Conservation (phyloP, 1,140 invertebrate genomes). For the Pissodes strobi region DNA sequence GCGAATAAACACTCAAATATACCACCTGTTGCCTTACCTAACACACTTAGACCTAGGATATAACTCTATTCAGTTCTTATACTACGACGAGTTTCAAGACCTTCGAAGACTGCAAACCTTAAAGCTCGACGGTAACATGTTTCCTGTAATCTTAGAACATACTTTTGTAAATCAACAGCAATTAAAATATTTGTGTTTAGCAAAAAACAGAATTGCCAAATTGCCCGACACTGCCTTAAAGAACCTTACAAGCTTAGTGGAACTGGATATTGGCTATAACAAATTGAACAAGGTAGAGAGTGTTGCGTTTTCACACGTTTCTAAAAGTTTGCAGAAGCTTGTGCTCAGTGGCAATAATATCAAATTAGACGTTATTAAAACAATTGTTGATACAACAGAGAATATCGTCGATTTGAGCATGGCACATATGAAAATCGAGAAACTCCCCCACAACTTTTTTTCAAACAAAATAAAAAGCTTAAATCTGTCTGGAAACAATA, state of each 20-base stretch:
- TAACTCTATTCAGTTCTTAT: constrained; percentile 77
- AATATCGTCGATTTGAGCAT: constrained; percentile 63
- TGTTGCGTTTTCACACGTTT: constrained; percentile 63
- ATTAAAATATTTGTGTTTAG: constrained; percentile 63
- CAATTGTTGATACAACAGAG: constrained; percentile 61
- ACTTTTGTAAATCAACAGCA: constrained; percentile 70
- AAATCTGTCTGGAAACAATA: constrained; percentile 62
- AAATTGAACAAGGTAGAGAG: constrained; percentile 69
- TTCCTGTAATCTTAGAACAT: constrained; percentile 73
- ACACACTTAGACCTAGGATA: constrained; percentile 74
- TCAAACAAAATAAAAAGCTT: constrained; percentile 59
- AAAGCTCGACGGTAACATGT: constrained; percentile 74
- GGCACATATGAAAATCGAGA: constrained; percentile 63
- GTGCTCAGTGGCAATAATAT: constrained; percentile 70
- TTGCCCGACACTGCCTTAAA: constrained; percentile 70
- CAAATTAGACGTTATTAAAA: constrained; percentile 54
- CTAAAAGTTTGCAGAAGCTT: constrained; percentile 65
- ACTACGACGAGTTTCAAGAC: constrained; percentile 72
- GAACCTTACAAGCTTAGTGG: constrained; percentile 67
- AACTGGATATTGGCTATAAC: constrained; percentile 75
- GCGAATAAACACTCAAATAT: constrained; percentile 76
- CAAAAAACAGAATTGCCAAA: constrained; percentile 73
- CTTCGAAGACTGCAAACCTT: constrained; percentile 70
- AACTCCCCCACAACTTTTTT: constrained; percentile 61
- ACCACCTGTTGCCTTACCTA: constrained; percentile 70